Percentiles rank a stretch among this genome's conserved stretches.
Evolutionary conservation across 2,888 invertebrate genomes (phyloP).

Genomic region (Drosophila ezoana): DNA sequence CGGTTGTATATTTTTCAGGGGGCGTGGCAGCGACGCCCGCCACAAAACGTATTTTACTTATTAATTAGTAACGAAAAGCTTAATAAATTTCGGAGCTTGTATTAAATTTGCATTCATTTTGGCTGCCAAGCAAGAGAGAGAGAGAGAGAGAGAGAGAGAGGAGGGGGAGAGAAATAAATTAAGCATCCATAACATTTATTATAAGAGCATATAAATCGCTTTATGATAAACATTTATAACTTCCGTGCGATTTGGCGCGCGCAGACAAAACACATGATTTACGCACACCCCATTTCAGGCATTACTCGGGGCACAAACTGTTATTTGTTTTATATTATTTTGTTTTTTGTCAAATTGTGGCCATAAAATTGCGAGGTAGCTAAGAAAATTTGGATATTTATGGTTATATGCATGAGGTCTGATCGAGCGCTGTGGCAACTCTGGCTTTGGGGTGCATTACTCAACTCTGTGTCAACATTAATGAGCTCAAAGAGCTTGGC

Average conservation of each 20-base stretch:
- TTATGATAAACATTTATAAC: constrained; percentile 73
- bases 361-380: constrained; percentile 47
- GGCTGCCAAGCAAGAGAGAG: not conserved
- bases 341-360: constrained; percentile 67
- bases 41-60: constrained; percentile 66
- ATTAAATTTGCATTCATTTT: constrained; percentile 66
- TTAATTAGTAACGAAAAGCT: constrained; percentile 71
- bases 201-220: constrained; percentile 57
- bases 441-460: constrained; percentile 18
- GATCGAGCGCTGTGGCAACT: constrained; percentile 15
- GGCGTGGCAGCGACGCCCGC: constrained; percentile 57
- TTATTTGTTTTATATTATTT: constrained; percentile 38
- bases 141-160: not conserved
- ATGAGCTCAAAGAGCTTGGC: constrained; percentile 45
- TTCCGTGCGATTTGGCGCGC: constrained; percentile 61
- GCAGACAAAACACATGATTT: constrained; percentile 49
- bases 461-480: constrained; percentile 54
- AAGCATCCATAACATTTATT: constrained; percentile 47
- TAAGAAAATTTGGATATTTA: constrained; percentile 22
- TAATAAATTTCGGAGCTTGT: constrained; percentile 62
- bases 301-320: constrained; percentile 4
- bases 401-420: not conserved
- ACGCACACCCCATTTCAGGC: constrained; percentile 31
- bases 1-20: constrained; percentile 11
- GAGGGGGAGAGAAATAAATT: constrained; percentile 6